These are phyloP conservation scores for Sander lucioperca DNA, from an alignment of 2,113 vertebrate species.

Conservation along the genomic window DNA sequence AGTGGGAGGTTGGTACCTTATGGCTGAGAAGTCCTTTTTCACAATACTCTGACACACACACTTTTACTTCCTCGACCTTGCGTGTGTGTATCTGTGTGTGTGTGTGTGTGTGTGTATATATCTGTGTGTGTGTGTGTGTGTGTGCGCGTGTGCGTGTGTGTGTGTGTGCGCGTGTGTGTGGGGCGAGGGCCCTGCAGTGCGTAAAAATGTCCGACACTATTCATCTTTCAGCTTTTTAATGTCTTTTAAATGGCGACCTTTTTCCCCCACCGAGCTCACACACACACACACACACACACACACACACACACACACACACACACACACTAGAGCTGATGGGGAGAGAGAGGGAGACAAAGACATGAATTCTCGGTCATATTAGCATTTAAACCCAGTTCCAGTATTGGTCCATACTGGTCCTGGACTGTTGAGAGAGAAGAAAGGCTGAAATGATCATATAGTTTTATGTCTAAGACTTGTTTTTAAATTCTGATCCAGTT, in stretches of 20 bases:
- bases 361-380: neutral
- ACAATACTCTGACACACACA: slow-evolving; percentile 23
- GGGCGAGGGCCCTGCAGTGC: slow-evolving; percentile 71
- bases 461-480: too few species aligned
- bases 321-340: neutral
- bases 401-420: too few species aligned
- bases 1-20: slow-evolving; percentile 59
- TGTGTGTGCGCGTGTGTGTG: slow-evolving; percentile 50
- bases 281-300: slow-evolving; percentile 32
- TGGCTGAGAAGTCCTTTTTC: slow-evolving; percentile 58
- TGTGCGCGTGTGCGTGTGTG: slow-evolving; percentile 34
- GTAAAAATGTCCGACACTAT: slow-evolving; percentile 76
- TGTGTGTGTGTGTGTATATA: neutral
- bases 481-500: too few species aligned
- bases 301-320: neutral
- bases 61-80: slow-evolving; percentile 35
- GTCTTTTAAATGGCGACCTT: slow-evolving; percentile 79
- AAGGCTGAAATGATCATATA: too few species aligned
- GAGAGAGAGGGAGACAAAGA: neutral
- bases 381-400: neutral
- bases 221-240: slow-evolving; percentile 75
- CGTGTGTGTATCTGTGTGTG: neutral
- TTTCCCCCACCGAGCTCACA: slow-evolving; percentile 18
- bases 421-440: too few species aligned
- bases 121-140: slow-evolving; percentile 17